Evolutionary conservation across 1,140 invertebrate species (phyloP).

Genomic region (Sycophaga agraensis): DNA sequence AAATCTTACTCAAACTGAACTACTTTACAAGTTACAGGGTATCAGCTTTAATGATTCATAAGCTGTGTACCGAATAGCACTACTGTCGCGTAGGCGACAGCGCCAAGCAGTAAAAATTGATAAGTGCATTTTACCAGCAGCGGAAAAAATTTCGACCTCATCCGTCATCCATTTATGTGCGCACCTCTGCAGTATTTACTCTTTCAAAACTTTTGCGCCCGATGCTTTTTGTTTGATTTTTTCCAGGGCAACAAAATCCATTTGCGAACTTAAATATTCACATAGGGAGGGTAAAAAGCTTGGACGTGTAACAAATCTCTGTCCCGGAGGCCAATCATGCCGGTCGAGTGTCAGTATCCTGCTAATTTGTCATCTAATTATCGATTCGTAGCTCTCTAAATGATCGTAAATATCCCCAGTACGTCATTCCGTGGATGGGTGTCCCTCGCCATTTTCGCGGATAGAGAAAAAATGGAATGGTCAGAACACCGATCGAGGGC

Average conservation of each 20-base stretch:
- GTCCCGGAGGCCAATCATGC: too few relatives aligned
- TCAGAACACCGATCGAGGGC: too few relatives aligned
- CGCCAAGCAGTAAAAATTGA: neutral
- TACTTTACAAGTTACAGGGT: neutral
- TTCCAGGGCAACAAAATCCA: neutral
- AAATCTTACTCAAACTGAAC: too few relatives aligned
- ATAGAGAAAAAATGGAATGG: neutral
- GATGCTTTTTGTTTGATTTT: constrained; percentile 6
- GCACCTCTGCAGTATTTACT: neutral
- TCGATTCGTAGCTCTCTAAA: neutral
- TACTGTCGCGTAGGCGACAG: too few relatives aligned
- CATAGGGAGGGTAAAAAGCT: too few relatives aligned
- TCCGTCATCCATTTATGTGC: neutral
- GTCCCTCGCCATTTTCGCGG: neutral
- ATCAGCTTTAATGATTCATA: neutral
- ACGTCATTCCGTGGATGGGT: constrained; percentile 16
- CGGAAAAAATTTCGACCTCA: constrained; percentile 16
- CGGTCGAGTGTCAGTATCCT: too few relatives aligned
- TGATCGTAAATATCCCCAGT: constrained; percentile 15
- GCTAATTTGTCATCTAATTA: constrained; percentile 21
- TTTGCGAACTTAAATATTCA: neutral
- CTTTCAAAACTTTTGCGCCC: neutral
- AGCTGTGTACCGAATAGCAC: neutral
- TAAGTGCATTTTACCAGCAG: neutral
- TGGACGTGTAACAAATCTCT: too few relatives aligned